Base-by-base conservation (phyloP, 2,113 vertebrate species). In the Urocitellus parryii region DNA sequence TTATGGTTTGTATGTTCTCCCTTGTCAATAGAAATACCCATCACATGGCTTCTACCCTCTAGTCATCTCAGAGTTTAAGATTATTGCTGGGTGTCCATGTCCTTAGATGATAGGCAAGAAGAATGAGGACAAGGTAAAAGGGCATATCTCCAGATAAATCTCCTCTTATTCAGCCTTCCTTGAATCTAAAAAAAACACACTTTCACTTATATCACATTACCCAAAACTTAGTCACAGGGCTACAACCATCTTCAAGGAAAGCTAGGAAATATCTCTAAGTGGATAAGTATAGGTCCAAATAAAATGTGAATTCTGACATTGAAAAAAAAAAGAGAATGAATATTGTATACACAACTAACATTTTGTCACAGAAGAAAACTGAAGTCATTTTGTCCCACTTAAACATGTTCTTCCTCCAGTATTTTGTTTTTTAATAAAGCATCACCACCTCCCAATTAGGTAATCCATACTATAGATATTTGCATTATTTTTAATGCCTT, bases 291-390 rank as follows among this genome's bases (percentile, higher is more conserved):
- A 61, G 7, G 6, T 42, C n/a, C 65, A 51, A 67, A 58, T 45
- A 88, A 95, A 95, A 45, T 72, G 20, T 88, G 37, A 24, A 91
- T 53, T 51, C 24, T 42, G 20, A 80, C 39, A 83, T 32, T 70
- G 6, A 77, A 65, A 74, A 12, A 94, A 94, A 87, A 93, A 10
- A 17, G 27, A 82, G 45, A 92, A 82, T 65, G 73, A 63, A 80
- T 80, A 72, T 45, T 83, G 11, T 13, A 74, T 9, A 87, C 39
- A 5, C 74, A 92, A 72, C 0, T 58, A 39, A 61, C 24, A 86
- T 63, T 68, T 87, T 51, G 51, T 42, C 63, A 81, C 27, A 89
- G 29, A 97, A 93, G 20, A 3, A 95, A 97, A 96, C 29, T 58
- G n/a, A 82, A 94, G 14, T 76, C 8, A 74, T 87, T 81, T 85